Evolutionary conservation across 2,113 vertebrate genomes (phyloP).

Genomic region (Mionectes macconnelli): DNA sequence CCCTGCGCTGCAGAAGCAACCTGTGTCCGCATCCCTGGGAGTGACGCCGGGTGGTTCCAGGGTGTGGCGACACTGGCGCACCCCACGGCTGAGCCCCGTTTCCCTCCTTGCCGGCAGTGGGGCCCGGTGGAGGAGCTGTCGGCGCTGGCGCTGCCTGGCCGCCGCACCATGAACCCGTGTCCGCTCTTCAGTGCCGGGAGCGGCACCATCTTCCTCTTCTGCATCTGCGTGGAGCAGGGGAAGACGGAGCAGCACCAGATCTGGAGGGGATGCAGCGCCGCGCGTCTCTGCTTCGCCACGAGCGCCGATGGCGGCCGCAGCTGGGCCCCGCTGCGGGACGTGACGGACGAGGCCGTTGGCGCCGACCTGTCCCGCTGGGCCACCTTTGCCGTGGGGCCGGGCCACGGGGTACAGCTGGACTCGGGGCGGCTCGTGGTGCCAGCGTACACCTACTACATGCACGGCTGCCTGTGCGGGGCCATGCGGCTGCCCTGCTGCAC

Average conservation of each 20-base stretch:
- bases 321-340: constrained; percentile 82
- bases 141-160: constrained; percentile 31
- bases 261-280: constrained; percentile 78
- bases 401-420: constrained; percentile 85
- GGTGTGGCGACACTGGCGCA: rapidly evolving
- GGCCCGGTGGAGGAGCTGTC: constrained; percentile 16
- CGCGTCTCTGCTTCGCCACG: constrained; percentile 82
- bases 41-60: rapidly evolving
- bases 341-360: constrained; percentile 82
- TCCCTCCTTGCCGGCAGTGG: constrained; percentile 58
- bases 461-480: constrained; percentile 2
- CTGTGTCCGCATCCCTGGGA: rapidly evolving
- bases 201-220: constrained; percentile 84
- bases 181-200: constrained; percentile 66
- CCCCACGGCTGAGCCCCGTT: rapidly evolving
- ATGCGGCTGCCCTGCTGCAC: constrained; percentile 34
- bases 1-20: rapidly evolving
- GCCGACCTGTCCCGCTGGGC: constrained; percentile 77
- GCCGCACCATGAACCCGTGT: constrained; percentile 80
- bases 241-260: constrained; percentile 81
- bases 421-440: constrained; percentile 86
- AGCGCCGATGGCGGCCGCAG: constrained; percentile 78
- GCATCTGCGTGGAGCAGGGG: constrained; percentile 83
- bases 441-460: constrained; percentile 82
- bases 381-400: constrained; percentile 90